Evolutionary conservation across 2,113 vertebrate species (phyloP), one percentile per base, ranked within the genome.

Genomic region (Pseudorhombus dupliciocellatus): DNA sequence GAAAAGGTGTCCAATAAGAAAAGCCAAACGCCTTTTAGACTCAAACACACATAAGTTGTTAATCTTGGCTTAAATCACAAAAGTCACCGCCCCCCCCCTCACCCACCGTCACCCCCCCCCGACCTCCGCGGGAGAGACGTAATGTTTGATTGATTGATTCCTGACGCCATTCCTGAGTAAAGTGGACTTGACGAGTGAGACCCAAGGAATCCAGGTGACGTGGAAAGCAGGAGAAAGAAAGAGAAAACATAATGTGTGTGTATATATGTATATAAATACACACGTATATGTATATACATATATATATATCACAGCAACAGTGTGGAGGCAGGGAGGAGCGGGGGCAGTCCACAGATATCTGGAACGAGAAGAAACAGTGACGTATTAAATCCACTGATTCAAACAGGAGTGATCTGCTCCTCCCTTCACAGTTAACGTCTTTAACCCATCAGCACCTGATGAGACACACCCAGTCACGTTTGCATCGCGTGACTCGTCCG

Each of bases 81-180:
- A 78, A 51, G 68, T 24, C 62, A 57, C 44, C 62, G 20, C 46
- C 44, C 44, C 44, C 16, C 44, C 7, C n/a, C 21, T 3, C 68
- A 7, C 4, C 30, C 20, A 51, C 21, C 20, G 52, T 22, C 46
- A 28, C 64, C 28, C 48, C 20, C 26, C 58, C 48, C 20, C 26
- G 54, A 64, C 63, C 57, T 40, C 76, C 58, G 18, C n/a, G 5
- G 52, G 10, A 44, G 0, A 21, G 31, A 75, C 6, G 9, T 44
- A 57, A 4, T 73, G 78, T 79, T 20, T 80, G 78, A 86, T 67
- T 84, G 84, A 79, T 86, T 76, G 88, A 84, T 87, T 90, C 87
- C 77, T 90, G 86, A 89, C 81, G 86, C 86, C 90, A 75, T 92
- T 92, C 91, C 90, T 91, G 89, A 92, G 88, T 84, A 85, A 87